phyloP scores from a whole-genome alignment of 2,888 invertebrate species.

The Eupithecia inturbata region DNA sequence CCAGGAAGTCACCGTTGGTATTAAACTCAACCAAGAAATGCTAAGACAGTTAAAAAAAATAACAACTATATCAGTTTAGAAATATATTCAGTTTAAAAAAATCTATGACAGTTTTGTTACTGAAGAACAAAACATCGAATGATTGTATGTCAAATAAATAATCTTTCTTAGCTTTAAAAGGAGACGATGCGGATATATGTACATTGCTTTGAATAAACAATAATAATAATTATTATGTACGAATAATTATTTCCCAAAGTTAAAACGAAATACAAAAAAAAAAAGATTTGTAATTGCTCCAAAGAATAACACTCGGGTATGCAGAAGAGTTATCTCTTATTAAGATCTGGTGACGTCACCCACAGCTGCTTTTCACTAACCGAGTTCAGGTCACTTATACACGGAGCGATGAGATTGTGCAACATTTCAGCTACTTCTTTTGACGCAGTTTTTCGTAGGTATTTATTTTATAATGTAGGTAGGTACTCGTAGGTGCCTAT shows the following conservation, averaged over 20 bases:
- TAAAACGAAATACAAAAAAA: background rate
- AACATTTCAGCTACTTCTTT: background rate
- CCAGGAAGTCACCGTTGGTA: too few relatives aligned
- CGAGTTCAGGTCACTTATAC: constrained; percentile 14
- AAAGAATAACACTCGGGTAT: constrained; percentile 27
- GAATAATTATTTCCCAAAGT: background rate
- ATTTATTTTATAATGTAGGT: too few relatives aligned
- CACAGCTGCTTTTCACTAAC: constrained; percentile 45
- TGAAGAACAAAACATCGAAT: too few relatives aligned
- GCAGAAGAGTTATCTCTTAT: constrained; percentile 56
- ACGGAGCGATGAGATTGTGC: background rate
- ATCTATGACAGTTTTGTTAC: too few relatives aligned
- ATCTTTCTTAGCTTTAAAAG: background rate
- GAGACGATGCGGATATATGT: background rate
- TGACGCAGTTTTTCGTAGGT: background rate
- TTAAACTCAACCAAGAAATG: too few relatives aligned
- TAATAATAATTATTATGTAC: background rate
- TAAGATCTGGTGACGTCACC: constrained; percentile 59
- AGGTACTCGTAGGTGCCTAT: too few relatives aligned
- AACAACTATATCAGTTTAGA: too few relatives aligned
- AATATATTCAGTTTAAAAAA: too few relatives aligned
- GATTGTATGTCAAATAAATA: background rate
- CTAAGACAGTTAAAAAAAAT: too few relatives aligned
- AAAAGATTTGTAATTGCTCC: constrained; percentile 2
- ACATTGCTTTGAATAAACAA: background rate